Evolutionary conservation across 2,888 invertebrate species (phyloP), one percentile per base, ranked within the genome.

Genomic region (Eurytoma californica): DNA sequence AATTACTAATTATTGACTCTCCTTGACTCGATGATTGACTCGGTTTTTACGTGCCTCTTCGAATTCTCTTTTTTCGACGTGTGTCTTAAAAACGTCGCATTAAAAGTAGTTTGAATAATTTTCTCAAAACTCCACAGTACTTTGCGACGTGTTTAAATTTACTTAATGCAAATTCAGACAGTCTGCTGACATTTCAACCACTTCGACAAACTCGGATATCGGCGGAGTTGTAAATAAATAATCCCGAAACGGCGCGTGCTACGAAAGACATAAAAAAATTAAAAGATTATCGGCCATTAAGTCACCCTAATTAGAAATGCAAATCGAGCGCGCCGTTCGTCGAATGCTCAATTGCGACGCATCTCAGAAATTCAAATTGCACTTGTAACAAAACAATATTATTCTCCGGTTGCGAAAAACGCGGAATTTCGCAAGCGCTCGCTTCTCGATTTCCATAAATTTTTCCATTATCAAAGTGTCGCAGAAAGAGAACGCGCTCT

Each of bases 381-480:
- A 30, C 24, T 51, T 16, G 18, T 73, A 69, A 51, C 61, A 13
- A 61, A 61, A 55, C 30, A 28, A 68, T 47, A 57, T 49, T 63
- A 18, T 55, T 61, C 30, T n/a, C 5, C 61, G 30, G n/a, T 61
- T 28, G 55, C 24, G 30, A 60, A 30, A 72, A 60, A 20, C 60
- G 16, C 13, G 28, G 20, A 39, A 65, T 67, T 68, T 78, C 61
- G 73, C 73, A 67, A 72, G 53, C 28, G 39, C 39, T 39, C 9
- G 39, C 7, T 9, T 39, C 39, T 39, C 39, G 14, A 60, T 60
- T 47, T 63, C 55, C 67, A 68, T 63, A 55, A 73, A 68, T 63
- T 72, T 78, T 68, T 73, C 67, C 55, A 73, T 61, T 77, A 77
- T 67, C 72, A 61, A 55, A 63, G 73, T 57, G 72, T 66, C 61